Conservation (phyloP, 2,113 vertebrate species). For the Manacus vitellinus region DNA sequence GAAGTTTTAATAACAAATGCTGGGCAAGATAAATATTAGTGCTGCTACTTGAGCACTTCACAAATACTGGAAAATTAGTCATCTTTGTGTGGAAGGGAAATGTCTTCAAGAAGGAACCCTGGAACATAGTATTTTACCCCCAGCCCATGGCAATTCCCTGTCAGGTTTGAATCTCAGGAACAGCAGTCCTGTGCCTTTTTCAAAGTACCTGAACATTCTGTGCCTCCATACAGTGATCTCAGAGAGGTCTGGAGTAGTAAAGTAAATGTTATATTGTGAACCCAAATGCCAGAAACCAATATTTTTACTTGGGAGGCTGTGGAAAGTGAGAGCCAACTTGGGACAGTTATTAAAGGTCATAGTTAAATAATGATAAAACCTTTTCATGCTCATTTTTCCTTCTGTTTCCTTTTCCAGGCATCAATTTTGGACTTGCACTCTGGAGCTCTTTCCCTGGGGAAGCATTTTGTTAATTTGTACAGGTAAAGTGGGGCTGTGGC, state of each 20-base stretch:
- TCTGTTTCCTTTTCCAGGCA: conserved; percentile 75
- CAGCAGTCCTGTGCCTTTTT: neutral
- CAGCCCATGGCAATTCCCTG: neutral
- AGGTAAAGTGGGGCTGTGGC: conserved; percentile 74
- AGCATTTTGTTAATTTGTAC: conserved; percentile 96
- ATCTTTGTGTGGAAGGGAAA: neutral
- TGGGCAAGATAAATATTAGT: conserved; percentile 33
- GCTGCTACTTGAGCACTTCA: neutral
- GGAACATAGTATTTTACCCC: neutral
- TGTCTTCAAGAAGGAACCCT: neutral
- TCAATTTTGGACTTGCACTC: conserved; percentile 97
- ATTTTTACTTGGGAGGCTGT: neutral
- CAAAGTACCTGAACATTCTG: neutral
- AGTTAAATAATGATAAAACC: neutral
- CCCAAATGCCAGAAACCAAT: neutral
- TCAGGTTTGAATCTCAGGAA: neutral
- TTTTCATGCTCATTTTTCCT: neutral
- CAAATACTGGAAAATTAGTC: neutral
- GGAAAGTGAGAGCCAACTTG: neutral
- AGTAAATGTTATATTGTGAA: neutral
- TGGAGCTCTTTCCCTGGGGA: conserved; percentile 91
- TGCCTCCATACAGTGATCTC: neutral
- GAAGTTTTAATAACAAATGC: conserved; percentile 34
- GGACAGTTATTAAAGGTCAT: neutral
- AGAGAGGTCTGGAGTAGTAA: neutral